A percentile compares a stretch with the other conserved stretches of the same genome.
phyloP scores from a whole-genome alignment of 2,888 invertebrate species.

The Conomelus anceps region DNA sequence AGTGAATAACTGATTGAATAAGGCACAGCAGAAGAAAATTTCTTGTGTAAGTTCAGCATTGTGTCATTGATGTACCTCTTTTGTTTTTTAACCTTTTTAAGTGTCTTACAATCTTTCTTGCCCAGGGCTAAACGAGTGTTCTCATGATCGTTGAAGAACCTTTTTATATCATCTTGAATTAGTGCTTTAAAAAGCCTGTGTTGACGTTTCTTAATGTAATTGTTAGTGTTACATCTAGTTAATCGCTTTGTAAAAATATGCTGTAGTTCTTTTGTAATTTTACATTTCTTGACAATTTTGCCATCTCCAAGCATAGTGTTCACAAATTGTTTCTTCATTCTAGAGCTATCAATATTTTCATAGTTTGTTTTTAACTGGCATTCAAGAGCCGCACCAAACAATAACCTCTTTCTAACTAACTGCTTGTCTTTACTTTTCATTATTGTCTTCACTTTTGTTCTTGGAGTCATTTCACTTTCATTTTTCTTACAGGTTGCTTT shows the following conservation, averaged over 20 bases:
- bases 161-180: background rate
- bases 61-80: conserved; percentile 10
- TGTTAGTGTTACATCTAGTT: background rate
- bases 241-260: conserved; percentile 4
- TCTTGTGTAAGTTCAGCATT: conserved; percentile 6
- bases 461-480: background rate
- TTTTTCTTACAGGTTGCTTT: background rate
- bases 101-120: conserved; percentile 3
- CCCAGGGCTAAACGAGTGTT: conserved; percentile 4
- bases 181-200: background rate
- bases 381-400: conserved; percentile 2
- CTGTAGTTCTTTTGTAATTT: conserved; percentile 7
- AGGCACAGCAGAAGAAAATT: background rate
- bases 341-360: background rate
- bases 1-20: background rate
- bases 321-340: conserved; percentile 2
- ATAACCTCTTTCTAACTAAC: background rate
- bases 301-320: background rate
- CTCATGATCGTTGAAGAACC: conserved; percentile 9
- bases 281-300: conserved; percentile 4
- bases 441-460: background rate
- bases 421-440: conserved; percentile 4
- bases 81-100: conserved; percentile 5
- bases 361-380: background rate
- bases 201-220: conserved; percentile 10